Evolutionary conservation across 2,797 vertebrate species (phyloP), one percentile per base, ranked within the genome.

Genomic region (Paratrypauchen microcephalus): DNA sequence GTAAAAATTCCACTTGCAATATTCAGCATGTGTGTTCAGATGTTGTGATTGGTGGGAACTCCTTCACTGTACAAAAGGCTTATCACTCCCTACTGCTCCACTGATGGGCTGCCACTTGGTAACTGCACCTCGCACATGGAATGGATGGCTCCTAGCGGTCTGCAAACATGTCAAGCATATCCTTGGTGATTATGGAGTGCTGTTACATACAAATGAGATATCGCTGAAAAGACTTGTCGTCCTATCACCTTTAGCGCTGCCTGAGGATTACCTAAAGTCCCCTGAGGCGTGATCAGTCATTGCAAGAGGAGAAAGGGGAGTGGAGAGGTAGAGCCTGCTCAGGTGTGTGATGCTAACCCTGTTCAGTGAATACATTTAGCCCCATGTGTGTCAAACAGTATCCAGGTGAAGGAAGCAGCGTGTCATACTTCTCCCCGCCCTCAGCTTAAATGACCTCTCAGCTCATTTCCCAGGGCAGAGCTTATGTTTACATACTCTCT

Each of bases 221-320:
- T 79, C 11, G 23, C 77, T 71, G 68, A 76, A 50, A 75, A 72
- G 54, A 66, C 56, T 23, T 2, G 69, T 68, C 16, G 59, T 73
- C 78, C 75, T 83, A 78, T 87, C 81, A 76, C 82, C 81, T 79
- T 66, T 56, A 23, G n/a, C 8, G 73, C 79, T 54, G 69, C 82
- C 78, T 75, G 63, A 11, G 64, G 81, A 83, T 92, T 83, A 88
- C 81, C 83, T 82, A 82, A 87, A 85, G 81, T 89, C 87, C 89
- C 85, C 60, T 68, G 81, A 78, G 83, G 78, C 77, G 58, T 69
- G 70, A 82, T 77, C 71, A 75, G 52, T 70, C 66, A 71, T 57
- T 70, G 71, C 57, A 55, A 36, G 6, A 1, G 52, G 65, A 70
- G 65, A 32, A 19, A 24, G 58, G 15, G 47, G 54, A 69, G 9